Conservation (phyloP, 1,140 invertebrate genomes). For the Camponotus floridanus region DNA sequence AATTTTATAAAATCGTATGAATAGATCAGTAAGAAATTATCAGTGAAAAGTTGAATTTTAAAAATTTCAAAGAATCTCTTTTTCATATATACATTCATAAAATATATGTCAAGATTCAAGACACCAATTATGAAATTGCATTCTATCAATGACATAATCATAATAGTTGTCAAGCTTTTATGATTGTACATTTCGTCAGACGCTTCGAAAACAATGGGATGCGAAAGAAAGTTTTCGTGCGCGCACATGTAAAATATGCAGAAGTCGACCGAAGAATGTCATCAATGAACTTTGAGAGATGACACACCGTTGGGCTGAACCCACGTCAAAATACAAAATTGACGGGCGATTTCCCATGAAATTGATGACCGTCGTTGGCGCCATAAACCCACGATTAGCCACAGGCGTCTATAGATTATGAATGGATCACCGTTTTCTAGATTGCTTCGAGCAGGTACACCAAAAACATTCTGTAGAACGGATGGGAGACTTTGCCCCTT, state of each 20-base stretch:
- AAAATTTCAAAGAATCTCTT: not conserved
- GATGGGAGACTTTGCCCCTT: not conserved
- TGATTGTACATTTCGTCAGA: not conserved
- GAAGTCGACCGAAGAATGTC: constrained; percentile 29
- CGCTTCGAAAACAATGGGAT: constrained; percentile 2
- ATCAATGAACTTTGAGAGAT: constrained; percentile 64
- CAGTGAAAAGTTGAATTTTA: no score
- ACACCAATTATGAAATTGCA: not conserved
- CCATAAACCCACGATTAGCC: constrained; percentile 78
- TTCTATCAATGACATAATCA: not conserved
- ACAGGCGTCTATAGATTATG: constrained; percentile 80
- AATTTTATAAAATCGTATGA: not conserved
- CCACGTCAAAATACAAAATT: constrained; percentile 84
- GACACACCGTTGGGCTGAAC: constrained; percentile 53
- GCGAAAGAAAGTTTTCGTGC: constrained; percentile 16
- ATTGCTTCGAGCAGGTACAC: constrained; percentile 72
- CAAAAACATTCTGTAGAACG: constrained; percentile 5
- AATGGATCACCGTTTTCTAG: constrained; percentile 79
- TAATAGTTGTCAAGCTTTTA: constrained; percentile 14
- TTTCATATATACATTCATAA: not conserved
- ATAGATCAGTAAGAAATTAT: not conserved
- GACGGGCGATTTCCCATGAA: constrained; percentile 84
- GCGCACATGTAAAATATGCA: constrained; percentile 47
- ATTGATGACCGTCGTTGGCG: constrained; percentile 84
- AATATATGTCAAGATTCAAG: not conserved